Evolutionary conservation across 2,113 vertebrate species (phyloP).

Genomic region (Uropsilus gracilis): DNA sequence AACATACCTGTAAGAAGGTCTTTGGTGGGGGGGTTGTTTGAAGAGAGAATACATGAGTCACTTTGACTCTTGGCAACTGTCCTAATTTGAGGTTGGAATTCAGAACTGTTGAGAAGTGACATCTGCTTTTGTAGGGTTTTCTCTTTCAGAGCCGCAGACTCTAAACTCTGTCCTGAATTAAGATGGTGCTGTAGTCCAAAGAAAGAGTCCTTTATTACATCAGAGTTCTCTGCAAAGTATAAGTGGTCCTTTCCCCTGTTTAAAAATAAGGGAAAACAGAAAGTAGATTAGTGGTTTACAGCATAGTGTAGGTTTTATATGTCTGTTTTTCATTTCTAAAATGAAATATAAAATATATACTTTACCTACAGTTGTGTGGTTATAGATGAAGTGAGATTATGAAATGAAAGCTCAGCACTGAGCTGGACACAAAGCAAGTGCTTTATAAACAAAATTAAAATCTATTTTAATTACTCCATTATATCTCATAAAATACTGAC

Average conservation of each 20-base stretch:
- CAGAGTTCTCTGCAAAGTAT: slow-evolving; percentile 85
- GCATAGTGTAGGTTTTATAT: not conserved
- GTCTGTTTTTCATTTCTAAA: slow-evolving; percentile 39
- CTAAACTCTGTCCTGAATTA: slow-evolving; percentile 58
- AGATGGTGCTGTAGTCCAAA: not conserved
- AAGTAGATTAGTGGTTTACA: not conserved
- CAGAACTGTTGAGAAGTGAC: not conserved
- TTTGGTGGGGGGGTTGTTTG: slow-evolving; percentile 79
- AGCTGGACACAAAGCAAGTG: slow-evolving; percentile 32
- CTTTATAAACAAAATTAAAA: slow-evolving; percentile 42
- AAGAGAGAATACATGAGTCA: slow-evolving; percentile 67
- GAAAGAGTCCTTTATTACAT: slow-evolving; percentile 58
- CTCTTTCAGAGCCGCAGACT: not conserved
- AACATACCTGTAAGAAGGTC: slow-evolving; percentile 93
- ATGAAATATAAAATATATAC: slow-evolving; percentile 14
- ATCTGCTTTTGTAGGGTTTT: slow-evolving; percentile 51
- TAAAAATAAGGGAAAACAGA: slow-evolving; percentile 61
- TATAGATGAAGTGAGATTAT: slow-evolving; percentile 6
- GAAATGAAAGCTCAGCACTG: not conserved
- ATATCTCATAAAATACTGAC: slow-evolving; percentile 9
- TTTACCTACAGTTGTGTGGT: not conserved
- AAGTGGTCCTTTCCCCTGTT: slow-evolving; percentile 89
- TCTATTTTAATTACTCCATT: slow-evolving; percentile 12
- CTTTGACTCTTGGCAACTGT: slow-evolving; percentile 51
- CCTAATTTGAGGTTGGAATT: slow-evolving; percentile 49